Conservation (phyloP, 2,888 invertebrate genomes). For the Siphonodentalium dalli region DNA sequence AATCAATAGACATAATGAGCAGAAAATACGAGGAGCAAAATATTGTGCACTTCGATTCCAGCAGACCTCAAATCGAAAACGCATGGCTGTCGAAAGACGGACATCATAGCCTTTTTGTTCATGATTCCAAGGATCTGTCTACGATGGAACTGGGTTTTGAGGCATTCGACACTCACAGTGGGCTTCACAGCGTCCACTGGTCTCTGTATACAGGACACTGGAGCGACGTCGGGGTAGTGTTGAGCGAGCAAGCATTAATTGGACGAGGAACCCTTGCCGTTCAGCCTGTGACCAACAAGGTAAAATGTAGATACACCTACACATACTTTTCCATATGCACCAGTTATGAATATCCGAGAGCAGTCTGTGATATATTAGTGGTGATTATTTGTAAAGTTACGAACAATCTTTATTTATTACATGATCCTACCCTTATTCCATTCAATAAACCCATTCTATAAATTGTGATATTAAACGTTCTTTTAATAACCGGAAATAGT, state of each 20-base stretch:
- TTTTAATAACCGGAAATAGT: too few relatives aligned
- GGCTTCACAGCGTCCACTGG: constrained; percentile 32
- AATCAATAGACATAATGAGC: constrained; percentile 30
- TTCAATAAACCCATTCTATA: too few relatives aligned
- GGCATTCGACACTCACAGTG: constrained; percentile 37
- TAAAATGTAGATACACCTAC: too few relatives aligned
- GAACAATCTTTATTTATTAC: too few relatives aligned
- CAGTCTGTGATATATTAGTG: too few relatives aligned
- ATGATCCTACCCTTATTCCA: too few relatives aligned
- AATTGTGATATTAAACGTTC: too few relatives aligned
- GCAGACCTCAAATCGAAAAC: constrained; percentile 30
- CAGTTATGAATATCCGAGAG: too few relatives aligned
- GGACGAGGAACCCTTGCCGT: constrained; percentile 14
- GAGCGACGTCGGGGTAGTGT: too few relatives aligned
- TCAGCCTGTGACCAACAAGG: constrained; percentile 1
- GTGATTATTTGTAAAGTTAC: too few relatives aligned
- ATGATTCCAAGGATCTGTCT: constrained; percentile 33
- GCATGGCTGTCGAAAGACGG: constrained; percentile 27
- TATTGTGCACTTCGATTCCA: constrained; percentile 24
- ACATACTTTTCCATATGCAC: too few relatives aligned
- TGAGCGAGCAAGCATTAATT: too few relatives aligned
- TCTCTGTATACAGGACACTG: constrained; percentile 24
- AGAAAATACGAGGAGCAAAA: constrained; percentile 22
- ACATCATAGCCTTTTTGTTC: constrained; percentile 30
- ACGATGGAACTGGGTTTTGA: constrained; percentile 32